Conservation (phyloP, 2,888 invertebrate species). For the Trisateles emortualis region DNA sequence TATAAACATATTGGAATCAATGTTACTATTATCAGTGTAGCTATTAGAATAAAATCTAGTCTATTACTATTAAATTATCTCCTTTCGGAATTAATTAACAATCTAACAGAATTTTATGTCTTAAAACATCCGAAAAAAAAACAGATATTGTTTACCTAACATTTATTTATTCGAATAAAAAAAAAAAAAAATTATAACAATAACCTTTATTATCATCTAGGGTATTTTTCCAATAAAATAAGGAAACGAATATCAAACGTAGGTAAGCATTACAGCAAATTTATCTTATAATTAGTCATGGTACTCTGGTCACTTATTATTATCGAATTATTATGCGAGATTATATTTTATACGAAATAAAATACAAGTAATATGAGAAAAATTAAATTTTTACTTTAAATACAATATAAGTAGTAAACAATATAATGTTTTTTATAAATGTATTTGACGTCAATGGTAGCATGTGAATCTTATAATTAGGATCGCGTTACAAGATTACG, state of each 20-base stretch:
- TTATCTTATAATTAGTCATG: constrained; percentile 27
- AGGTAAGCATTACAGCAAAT: background rate
- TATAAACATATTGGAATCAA: background rate
- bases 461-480: constrained; percentile 25
- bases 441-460: constrained; percentile 33
- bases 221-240: background rate
- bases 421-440: constrained; percentile 9
- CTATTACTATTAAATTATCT: constrained; percentile 13
- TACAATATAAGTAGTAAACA: no score
- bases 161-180: background rate
- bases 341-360: constrained; percentile 6
- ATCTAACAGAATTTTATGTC: constrained; percentile 2
- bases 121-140: constrained; percentile 6
- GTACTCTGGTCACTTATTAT: constrained; percentile 12
- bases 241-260: constrained; percentile 1
- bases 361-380: constrained; percentile 41
- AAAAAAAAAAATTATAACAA: no score
- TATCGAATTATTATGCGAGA: constrained; percentile 11
- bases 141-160: constrained; percentile 3
- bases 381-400: no score
- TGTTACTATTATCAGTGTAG: background rate
- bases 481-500: constrained; percentile 19
- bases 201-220: no score
- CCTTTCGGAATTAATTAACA: constrained; percentile 4
- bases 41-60: constrained; percentile 15